These are phyloP conservation scores for Xestia c-nigrum DNA, from an alignment of 2,888 invertebrate species.

Conservation along the genomic window DNA sequence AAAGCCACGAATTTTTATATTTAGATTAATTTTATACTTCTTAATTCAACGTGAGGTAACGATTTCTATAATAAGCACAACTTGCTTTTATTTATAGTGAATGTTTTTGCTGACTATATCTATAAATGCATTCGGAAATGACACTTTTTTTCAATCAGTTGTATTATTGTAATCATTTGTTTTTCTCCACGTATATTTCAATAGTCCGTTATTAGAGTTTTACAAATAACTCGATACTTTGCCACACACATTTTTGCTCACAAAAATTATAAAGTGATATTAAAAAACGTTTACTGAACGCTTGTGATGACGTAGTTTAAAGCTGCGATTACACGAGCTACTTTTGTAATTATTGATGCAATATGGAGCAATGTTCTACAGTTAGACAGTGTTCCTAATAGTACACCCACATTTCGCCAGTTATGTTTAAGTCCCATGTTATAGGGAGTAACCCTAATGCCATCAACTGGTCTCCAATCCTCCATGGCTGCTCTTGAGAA, in stretches of 20 bases:
- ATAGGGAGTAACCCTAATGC: not conserved
- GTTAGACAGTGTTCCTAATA: not conserved
- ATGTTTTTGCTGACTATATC: constrained; percentile 34
- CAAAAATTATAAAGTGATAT: not conserved
- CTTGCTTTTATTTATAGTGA: constrained; percentile 33
- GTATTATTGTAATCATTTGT: constrained; percentile 1
- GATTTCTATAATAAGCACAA: constrained; percentile 42
- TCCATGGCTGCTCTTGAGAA: not conserved
- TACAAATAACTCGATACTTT: not conserved
- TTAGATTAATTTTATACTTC: constrained; percentile 34
- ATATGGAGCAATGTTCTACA: no score
- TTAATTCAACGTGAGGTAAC: constrained; percentile 62
- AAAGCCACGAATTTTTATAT: constrained; percentile 48
- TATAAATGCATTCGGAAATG: constrained; percentile 55
- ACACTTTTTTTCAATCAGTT: constrained; percentile 24
- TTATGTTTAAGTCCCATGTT: not conserved
- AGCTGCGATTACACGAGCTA: not conserved
- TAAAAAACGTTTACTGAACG: not conserved
- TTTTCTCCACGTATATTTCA: not conserved
- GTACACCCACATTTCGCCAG: not conserved
- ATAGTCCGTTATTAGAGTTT: not conserved
- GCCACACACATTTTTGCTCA: not conserved
- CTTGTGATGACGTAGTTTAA: constrained; percentile 3
- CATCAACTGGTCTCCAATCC: not conserved
- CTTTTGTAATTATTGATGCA: not conserved